A percentile compares a stretch with the other conserved stretches of the same genome.
Evolutionary conservation across 2,888 invertebrate genomes (phyloP).

Genomic region (Drosophila mimetica): DNA sequence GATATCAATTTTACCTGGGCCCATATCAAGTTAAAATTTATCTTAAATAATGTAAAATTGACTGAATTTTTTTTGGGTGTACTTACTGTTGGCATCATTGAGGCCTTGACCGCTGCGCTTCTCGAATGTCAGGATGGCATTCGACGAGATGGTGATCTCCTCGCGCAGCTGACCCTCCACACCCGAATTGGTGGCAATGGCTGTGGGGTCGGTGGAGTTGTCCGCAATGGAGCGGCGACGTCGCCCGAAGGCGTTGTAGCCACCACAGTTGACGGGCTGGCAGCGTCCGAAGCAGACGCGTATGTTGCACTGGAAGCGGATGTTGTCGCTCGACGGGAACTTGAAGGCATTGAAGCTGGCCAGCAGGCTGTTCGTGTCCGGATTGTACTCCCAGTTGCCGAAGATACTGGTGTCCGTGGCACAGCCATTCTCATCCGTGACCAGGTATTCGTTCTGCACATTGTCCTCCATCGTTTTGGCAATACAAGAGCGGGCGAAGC

Average conservation of each 20-base stretch:
- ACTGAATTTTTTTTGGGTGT: too few species aligned
- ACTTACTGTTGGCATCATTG: slow-evolving; percentile 91
- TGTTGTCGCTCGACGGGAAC: slow-evolving; percentile 97
- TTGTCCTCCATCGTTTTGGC: slow-evolving; percentile 96
- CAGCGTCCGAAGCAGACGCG: slow-evolving; percentile 97
- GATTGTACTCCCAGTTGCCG: slow-evolving; percentile 96
- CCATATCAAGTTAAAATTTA: too few species aligned
- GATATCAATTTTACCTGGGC: too few species aligned
- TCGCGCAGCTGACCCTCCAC: slow-evolving; percentile 93
- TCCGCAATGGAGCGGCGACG: slow-evolving; percentile 87
- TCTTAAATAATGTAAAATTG: too few species aligned
- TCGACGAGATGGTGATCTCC: slow-evolving; percentile 96
- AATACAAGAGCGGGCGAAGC: slow-evolving; percentile 96
- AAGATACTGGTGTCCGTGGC: slow-evolving; percentile 96
- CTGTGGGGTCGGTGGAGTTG: slow-evolving; percentile 85
- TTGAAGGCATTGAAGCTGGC: slow-evolving; percentile 97
- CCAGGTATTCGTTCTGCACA: slow-evolving; percentile 94
- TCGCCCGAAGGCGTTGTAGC: slow-evolving; percentile 95
- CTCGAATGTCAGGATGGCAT: slow-evolving; percentile 95
- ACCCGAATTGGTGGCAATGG: slow-evolving; percentile 86
- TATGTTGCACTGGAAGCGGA: slow-evolving; percentile 97
- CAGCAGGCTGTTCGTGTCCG: slow-evolving; percentile 92
- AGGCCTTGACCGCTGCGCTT: slow-evolving; percentile 90
- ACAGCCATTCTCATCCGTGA: slow-evolving; percentile 97
- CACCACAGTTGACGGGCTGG: slow-evolving; percentile 97